Evolutionary conservation across 64 coral and sea anemone species (phyloP).

Genomic region (Montipora cactus): DNA sequence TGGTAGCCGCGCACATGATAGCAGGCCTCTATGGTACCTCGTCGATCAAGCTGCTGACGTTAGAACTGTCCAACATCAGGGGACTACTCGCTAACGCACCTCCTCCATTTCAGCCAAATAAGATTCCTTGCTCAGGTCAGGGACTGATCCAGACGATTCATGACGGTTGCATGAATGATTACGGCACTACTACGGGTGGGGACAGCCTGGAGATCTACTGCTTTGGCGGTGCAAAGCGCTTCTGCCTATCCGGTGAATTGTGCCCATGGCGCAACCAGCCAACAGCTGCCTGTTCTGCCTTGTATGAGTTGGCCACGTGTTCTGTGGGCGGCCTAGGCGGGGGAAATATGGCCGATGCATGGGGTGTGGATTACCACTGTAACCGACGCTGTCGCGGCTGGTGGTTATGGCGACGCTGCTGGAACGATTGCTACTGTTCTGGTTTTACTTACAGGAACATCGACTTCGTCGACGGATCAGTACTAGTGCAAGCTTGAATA

Average conservation of each 20-base stretch:
- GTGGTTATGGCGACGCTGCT: slow-evolving; percentile 54
- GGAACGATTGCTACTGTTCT: slow-evolving; percentile 35
- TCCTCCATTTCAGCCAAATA: slow-evolving; percentile 43
- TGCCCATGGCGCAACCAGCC: slow-evolving; percentile 52
- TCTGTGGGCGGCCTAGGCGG: slow-evolving; percentile 14
- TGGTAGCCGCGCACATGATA: slow-evolving; percentile 49
- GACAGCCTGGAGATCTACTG: slow-evolving; percentile 46
- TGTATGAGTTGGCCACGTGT: slow-evolving; percentile 56
- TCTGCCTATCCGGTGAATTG: slow-evolving; percentile 29
- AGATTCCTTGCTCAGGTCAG: slow-evolving; percentile 52
- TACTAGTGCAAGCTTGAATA: background rate
- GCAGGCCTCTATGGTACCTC: background rate
- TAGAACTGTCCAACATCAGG: slow-evolving; percentile 58
- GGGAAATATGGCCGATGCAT: slow-evolving; percentile 26
- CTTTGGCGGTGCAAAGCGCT: slow-evolving; percentile 45
- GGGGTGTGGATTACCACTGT: slow-evolving; percentile 35
- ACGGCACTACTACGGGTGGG: slow-evolving; percentile 16
- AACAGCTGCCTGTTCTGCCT: slow-evolving; percentile 44
- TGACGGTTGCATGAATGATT: slow-evolving; percentile 54
- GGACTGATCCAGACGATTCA: slow-evolving; percentile 39
- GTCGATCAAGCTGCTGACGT: slow-evolving; percentile 32
- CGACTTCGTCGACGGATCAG: slow-evolving; percentile 46
- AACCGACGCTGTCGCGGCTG: slow-evolving; percentile 47
- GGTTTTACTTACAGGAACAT: slow-evolving; percentile 26
- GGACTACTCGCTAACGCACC: slow-evolving; percentile 32